Percentiles rank a stretch among this genome's conserved stretches.
phyloP scores from a whole-genome alignment of 1,140 invertebrate genomes.

The Saxidomus purpurata region DNA sequence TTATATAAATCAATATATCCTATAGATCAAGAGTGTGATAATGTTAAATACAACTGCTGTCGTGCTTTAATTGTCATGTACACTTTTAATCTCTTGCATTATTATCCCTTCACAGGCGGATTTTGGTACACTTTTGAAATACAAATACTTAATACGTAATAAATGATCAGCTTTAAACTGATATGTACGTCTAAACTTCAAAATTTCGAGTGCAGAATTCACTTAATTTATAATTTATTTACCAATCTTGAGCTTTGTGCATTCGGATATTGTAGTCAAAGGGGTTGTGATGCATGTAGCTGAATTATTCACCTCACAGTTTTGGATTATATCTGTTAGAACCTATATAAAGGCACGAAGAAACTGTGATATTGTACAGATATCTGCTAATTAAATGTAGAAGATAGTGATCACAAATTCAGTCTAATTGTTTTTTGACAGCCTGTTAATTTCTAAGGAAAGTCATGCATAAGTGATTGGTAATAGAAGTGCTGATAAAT shows the following conservation, averaged over 20 bases:
- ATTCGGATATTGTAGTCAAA: background rate
- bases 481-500: too few species aligned
- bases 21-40: background rate
- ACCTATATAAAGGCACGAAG: too few species aligned
- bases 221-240: constrained; percentile 5
- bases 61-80: background rate
- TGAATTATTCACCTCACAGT: background rate
- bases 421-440: too few species aligned
- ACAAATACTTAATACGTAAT: constrained; percentile 17
- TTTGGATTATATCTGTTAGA: background rate
- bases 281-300: background rate
- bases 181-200: background rate
- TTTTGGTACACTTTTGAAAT: constrained; percentile 9
- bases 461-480: too few species aligned
- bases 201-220: background rate
- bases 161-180: background rate
- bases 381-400: too few species aligned
- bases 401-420: too few species aligned
- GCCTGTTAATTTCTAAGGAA: too few species aligned
- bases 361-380: too few species aligned
- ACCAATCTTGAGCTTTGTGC: background rate
- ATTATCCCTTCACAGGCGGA: background rate
- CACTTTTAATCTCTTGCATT: background rate
- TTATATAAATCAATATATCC: background rate
- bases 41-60: background rate